These are phyloP conservation scores for Hydropotes inermis DNA, from an alignment of 2,113 vertebrate genomes.

Conservation along the genomic window DNA sequence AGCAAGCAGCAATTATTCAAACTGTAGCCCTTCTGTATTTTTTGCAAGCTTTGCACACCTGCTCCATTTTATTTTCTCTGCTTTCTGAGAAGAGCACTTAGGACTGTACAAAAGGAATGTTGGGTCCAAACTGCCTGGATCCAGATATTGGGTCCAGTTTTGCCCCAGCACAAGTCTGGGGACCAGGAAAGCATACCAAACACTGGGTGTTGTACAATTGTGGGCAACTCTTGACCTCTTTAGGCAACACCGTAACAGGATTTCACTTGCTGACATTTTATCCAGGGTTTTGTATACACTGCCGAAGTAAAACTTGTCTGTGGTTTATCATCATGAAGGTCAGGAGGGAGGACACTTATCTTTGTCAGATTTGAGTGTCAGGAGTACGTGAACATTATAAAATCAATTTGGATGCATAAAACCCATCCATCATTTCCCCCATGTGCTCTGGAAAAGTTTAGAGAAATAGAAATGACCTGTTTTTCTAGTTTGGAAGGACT, in stretches of 20 bases:
- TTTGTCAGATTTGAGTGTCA: not conserved
- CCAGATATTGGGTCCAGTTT: not conserved
- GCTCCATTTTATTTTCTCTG: not conserved
- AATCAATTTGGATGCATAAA: not conserved
- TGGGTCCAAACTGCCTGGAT: not conserved
- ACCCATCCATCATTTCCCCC: not conserved
- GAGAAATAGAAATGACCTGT: not conserved
- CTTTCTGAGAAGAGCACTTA: not conserved
- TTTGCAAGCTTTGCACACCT: not conserved
- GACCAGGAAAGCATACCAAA: not conserved
- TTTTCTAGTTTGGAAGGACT: not conserved
- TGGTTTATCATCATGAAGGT: not conserved
- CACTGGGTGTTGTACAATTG: not conserved
- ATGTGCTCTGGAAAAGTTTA: not conserved
- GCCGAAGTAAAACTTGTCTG: not conserved
- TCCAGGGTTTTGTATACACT: not conserved
- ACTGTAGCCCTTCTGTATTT: not conserved
- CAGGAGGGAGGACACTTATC: not conserved
- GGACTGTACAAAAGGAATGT: not conserved
- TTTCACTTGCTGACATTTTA: not conserved
- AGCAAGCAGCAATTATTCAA: not conserved
- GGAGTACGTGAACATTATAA: not conserved
- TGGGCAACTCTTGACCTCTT: too few relatives aligned
- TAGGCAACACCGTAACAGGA: accelerated
- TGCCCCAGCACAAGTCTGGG: not conserved